These are phyloP conservation scores for Nebria brevicollis DNA, from an alignment of 2,888 invertebrate species.

Conservation along the genomic window DNA sequence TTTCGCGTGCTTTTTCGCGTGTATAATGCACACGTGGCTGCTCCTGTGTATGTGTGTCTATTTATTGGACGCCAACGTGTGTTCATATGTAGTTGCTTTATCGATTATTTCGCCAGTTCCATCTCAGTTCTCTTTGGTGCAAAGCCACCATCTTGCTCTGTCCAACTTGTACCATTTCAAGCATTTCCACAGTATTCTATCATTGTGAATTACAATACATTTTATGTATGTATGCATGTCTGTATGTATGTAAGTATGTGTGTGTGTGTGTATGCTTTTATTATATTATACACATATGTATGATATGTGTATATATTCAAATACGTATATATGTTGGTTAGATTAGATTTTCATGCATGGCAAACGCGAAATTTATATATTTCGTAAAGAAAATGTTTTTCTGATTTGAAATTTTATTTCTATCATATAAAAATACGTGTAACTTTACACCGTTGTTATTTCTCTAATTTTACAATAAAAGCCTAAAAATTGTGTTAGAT, in stretches of 20 bases:
- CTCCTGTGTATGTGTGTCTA: neutral
- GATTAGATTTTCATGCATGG: neutral
- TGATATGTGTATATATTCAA: neutral
- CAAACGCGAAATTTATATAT: neutral
- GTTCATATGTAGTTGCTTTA: slow-evolving; percentile 9
- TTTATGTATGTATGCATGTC: neutral
- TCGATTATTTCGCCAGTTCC: neutral
- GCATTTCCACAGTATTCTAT: neutral
- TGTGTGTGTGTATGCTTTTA: neutral
- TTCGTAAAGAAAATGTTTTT: neutral
- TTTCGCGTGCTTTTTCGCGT: neutral
- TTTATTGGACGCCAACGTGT: slow-evolving; percentile 14
- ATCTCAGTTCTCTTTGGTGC: neutral
- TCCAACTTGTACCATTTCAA: neutral
- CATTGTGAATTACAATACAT: neutral
- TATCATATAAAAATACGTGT: too few relatives aligned
- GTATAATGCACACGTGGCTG: neutral
- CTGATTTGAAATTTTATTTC: neutral
- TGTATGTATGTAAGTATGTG: neutral
- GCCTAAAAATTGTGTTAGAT: too few relatives aligned
- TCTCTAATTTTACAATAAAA: too few relatives aligned
- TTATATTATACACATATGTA: neutral
- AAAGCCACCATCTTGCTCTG: neutral
- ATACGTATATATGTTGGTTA: neutral
- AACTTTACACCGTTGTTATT: too few relatives aligned